Percentiles rank a stretch among this genome's conserved stretches.
Conservation (phyloP, 2,888 invertebrate species). For the Parnassius mnemosyne region DNA sequence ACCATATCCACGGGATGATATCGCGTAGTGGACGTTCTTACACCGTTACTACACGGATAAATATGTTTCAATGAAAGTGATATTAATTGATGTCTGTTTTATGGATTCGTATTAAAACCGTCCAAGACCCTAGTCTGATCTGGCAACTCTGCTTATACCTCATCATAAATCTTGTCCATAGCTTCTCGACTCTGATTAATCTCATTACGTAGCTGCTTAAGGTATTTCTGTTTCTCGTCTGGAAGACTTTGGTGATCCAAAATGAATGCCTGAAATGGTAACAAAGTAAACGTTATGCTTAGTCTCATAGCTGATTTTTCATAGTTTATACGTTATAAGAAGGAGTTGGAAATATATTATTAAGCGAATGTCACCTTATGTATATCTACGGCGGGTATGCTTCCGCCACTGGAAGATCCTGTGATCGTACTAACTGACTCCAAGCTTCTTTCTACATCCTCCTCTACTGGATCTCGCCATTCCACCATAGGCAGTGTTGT, state of each 20-base stretch:
- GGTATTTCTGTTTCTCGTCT: conserved; percentile 73
- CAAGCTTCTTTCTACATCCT: conserved; percentile 69
- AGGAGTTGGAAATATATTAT: no score
- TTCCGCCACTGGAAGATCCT: conserved; percentile 49
- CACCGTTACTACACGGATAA: no score
- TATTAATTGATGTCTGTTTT: no score
- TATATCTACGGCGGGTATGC: conserved; percentile 54
- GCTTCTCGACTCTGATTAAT: conserved; percentile 85
- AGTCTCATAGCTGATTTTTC: no score
- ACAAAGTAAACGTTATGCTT: background rate
- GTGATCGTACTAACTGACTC: conserved; percentile 68
- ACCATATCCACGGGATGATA: no score
- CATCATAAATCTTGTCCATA: conserved; percentile 83
- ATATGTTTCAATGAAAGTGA: no score
- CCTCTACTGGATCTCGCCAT: conserved; percentile 71
- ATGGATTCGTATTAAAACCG: no score
- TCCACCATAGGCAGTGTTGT: conserved; percentile 65
- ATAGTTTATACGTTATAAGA: no score
- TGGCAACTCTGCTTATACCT: conserved; percentile 56
- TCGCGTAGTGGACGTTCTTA: no score
- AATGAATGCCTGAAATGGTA: conserved; percentile 72
- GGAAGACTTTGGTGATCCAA: conserved; percentile 80
- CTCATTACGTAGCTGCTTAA: conserved; percentile 79
- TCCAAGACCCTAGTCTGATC: no score
- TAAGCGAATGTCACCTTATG: conserved; percentile 48